Percentiles rank a stretch among this genome's conserved stretches.
These are phyloP conservation scores for Dilophus febrilis DNA, from an alignment of 2,888 invertebrate genomes.

Conservation along the genomic window DNA sequence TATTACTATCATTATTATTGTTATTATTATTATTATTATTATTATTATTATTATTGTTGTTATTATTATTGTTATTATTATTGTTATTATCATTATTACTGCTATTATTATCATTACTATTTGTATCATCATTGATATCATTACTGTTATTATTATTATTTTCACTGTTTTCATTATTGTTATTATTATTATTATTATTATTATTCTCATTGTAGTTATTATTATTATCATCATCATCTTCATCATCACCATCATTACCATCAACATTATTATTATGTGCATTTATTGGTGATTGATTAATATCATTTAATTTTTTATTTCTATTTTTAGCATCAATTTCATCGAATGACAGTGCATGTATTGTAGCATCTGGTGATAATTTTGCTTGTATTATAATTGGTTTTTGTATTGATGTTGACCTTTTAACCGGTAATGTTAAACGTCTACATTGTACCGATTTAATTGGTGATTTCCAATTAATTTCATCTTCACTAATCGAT, in stretches of 20 bases:
- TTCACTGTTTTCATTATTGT: conserved; percentile 1
- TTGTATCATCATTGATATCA: neutral
- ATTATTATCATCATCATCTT: neutral
- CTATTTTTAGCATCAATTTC: conserved; percentile 34
- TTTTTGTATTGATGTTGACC: conserved; percentile 12
- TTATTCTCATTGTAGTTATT: conserved; percentile 7
- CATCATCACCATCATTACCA: neutral
- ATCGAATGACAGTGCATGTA: too few species aligned
- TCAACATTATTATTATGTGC: conserved; percentile 23
- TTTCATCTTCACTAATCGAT: conserved; percentile 12
- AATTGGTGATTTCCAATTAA: conserved; percentile 14
- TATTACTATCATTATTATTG: neutral
- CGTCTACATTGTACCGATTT: conserved; percentile 18
- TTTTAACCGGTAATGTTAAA: conserved; percentile 11
- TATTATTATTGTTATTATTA: neutral
- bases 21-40: neutral
- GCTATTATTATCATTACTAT: neutral
- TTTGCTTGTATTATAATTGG: conserved; percentile 27
- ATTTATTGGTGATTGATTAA: conserved; percentile 52
- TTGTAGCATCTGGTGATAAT: conserved; percentile 18
- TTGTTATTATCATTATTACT: neutral
- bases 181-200: neutral
- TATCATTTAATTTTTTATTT: too few species aligned
- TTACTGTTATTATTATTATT: conserved; percentile 2
- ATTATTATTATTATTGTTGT: conserved; percentile 1